Evolutionary conservation across 2,797 vertebrate species (phyloP).

Genomic region (Eulemur mongoz): DNA sequence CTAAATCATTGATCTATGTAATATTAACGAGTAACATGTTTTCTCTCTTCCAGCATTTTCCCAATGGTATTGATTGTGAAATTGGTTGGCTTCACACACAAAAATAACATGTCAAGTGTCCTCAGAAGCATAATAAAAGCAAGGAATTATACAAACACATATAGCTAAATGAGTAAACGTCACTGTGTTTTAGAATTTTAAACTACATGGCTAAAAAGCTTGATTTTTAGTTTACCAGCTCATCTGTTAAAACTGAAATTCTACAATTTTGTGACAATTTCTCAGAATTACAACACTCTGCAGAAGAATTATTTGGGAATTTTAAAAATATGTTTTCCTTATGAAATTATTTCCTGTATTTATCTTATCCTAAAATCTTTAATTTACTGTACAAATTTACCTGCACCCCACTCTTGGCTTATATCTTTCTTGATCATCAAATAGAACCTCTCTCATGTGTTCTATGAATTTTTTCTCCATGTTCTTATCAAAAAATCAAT

Average conservation of each 20-base stretch:
- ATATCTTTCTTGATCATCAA: neutral
- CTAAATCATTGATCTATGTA: neutral
- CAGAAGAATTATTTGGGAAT: neutral
- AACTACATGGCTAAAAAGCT: neutral
- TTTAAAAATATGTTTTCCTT: neutral
- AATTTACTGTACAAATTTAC: neutral
- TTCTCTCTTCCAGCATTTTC: neutral
- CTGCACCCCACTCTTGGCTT: neutral
- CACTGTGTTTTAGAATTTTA: neutral
- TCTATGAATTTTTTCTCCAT: neutral
- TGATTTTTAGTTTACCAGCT: neutral
- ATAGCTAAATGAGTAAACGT: neutral
- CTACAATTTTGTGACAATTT: neutral
- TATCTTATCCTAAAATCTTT: neutral
- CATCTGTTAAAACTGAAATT: neutral
- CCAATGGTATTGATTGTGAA: neutral
- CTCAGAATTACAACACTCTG: neutral
- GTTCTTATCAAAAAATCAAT: neutral
- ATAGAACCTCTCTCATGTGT: accelerated
- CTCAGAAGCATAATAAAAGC: neutral
- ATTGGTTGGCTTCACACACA: neutral
- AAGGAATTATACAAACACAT: neutral
- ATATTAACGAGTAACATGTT: neutral
- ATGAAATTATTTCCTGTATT: neutral
- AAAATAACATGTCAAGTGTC: neutral